Conservation (phyloP, 2,888 invertebrate genomes). For the Ashinkailepas kermadecensis region DNA sequence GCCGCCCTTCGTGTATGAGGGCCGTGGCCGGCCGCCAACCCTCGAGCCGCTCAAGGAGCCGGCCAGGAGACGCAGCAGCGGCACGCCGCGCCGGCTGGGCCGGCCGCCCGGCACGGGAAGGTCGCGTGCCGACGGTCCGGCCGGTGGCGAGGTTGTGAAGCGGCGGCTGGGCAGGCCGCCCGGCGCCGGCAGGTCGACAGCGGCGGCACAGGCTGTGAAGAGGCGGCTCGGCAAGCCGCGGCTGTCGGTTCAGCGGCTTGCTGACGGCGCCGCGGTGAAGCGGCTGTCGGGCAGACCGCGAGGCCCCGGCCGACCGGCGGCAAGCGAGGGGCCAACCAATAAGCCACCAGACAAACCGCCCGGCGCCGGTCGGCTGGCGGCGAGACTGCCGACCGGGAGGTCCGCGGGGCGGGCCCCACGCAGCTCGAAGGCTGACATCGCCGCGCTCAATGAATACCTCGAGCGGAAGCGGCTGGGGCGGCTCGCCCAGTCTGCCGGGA, state of each 20-base stretch:
- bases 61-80: not conserved
- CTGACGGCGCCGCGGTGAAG: no score
- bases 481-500: not conserved
- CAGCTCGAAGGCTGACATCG: not conserved
- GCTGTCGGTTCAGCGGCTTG: no score
- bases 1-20: not conserved
- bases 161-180: not conserved
- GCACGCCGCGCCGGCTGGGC: not conserved
- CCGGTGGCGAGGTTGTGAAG: no score
- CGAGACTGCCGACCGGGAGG: no score
- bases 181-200: not conserved
- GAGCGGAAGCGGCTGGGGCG: not conserved
- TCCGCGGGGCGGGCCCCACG: not conserved
- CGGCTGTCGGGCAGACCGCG: not conserved
- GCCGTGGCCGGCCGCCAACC: slow-evolving; percentile 5
- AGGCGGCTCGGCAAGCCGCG: not conserved
- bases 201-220: not conserved
- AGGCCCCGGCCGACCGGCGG: not conserved
- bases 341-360: not conserved
- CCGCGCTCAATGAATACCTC: not conserved
- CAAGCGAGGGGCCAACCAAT: not conserved
- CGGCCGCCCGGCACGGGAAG: not conserved
- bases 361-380: not conserved
- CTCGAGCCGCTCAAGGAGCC: not conserved
- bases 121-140: no score